A percentile compares a stretch with the other conserved stretches of the same genome.
These are phyloP conservation scores for Centrocercus urophasianus DNA, from an alignment of 2,113 vertebrate species.

Conservation along the genomic window DNA sequence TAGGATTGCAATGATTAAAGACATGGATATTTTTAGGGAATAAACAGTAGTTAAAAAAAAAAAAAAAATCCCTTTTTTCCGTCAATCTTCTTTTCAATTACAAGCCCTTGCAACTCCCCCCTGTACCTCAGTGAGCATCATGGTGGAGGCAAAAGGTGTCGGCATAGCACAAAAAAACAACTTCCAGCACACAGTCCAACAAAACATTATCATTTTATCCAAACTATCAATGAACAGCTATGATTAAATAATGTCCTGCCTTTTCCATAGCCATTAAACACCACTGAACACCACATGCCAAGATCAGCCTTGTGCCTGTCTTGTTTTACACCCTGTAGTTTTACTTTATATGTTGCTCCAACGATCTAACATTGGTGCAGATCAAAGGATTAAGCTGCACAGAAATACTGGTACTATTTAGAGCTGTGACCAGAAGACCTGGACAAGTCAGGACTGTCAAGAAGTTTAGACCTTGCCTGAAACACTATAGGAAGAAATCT, in stretches of 20 bases:
- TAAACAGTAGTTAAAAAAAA: not conserved
- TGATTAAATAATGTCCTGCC: not conserved
- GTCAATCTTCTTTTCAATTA: not conserved
- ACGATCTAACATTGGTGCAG: not conserved
- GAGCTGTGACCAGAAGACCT: not conserved
- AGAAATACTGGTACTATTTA: not conserved
- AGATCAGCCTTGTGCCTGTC: not conserved
- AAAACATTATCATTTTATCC: not conserved
- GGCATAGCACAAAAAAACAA: not conserved
- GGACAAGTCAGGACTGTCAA: not conserved
- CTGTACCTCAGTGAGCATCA: not conserved
- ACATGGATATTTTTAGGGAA: accelerated
- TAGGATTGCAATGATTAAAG: not conserved
- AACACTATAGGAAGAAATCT: not conserved
- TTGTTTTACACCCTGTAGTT: not conserved
- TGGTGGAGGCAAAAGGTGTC: not conserved
- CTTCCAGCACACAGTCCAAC: not conserved
- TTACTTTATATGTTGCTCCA: not conserved
- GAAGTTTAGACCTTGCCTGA: not conserved
- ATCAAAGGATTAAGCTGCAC: not conserved
- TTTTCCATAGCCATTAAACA: not conserved
- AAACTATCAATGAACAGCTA: not conserved
- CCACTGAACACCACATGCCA: not conserved
- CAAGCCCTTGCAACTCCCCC: not conserved
- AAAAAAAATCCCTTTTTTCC: not conserved